Conservation (phyloP, 2,888 invertebrate genomes). For the Mesorhabditis belari region DNA sequence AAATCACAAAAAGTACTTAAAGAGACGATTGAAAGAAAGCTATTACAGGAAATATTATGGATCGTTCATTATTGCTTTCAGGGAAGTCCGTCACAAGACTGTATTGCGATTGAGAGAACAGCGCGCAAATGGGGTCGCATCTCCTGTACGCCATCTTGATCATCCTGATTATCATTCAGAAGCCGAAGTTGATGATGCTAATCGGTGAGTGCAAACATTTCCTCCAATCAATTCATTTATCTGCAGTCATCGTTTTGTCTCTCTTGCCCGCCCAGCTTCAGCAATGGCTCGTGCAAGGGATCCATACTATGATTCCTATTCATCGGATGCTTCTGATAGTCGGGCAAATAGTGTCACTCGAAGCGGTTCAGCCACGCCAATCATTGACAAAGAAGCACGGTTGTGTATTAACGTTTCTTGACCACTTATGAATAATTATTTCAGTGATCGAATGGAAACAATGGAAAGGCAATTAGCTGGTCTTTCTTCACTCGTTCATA, state of each 20-base stretch:
- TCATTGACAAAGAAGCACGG: constrained; percentile 65
- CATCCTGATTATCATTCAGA: constrained; percentile 45
- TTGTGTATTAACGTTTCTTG: not conserved
- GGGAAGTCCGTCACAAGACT: constrained; percentile 44
- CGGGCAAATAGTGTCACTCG: constrained; percentile 57
- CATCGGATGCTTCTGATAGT: constrained; percentile 35
- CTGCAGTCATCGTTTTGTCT: constrained; percentile 1
- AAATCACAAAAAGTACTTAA: no score
- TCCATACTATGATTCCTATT: constrained; percentile 39
- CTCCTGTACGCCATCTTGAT: constrained; percentile 33
- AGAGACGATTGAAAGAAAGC: no score
- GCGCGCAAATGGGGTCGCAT: constrained; percentile 14
- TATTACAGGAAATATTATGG: no score
- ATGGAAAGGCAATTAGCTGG: constrained; percentile 49
- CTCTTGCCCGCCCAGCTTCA: constrained; percentile 19
- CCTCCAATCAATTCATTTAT: not conserved
- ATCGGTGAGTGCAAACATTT: not conserved
- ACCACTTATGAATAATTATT: not conserved
- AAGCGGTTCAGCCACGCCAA: constrained; percentile 69
- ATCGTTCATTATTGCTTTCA: no score
- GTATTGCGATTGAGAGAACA: constrained; percentile 45
- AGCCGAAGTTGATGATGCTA: constrained; percentile 35
- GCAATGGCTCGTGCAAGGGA: constrained; percentile 29
- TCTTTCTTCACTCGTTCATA: constrained; percentile 39
- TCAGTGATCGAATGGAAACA: constrained; percentile 45